These are phyloP conservation scores for Casuarius casuarius DNA, from an alignment of 2,113 vertebrate species.

Conservation along the genomic window DNA sequence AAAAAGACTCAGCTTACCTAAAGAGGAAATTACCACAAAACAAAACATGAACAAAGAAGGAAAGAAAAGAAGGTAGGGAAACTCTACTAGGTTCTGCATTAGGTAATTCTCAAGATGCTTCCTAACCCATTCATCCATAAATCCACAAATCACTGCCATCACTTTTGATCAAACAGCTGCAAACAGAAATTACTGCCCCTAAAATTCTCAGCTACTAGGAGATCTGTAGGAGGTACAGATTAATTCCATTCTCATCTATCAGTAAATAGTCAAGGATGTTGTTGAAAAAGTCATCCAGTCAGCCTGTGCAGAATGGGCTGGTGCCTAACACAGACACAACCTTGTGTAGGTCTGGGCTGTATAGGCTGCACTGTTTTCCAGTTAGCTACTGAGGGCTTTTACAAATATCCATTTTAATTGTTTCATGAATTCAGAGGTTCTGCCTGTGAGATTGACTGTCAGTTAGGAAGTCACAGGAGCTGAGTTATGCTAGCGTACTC, in stretches of 20 bases:
- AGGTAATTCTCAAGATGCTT: background rate
- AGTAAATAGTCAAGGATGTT: background rate
- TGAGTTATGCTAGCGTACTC: background rate
- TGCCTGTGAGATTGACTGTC: background rate
- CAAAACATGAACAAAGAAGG: background rate
- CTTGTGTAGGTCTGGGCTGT: background rate
- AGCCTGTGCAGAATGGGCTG: fast-evolving
- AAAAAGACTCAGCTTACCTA: background rate
- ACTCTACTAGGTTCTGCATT: background rate
- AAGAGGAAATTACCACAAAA: background rate
- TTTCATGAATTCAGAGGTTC: background rate
- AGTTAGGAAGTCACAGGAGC: background rate
- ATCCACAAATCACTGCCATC: background rate
- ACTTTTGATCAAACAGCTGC: background rate
- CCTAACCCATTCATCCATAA: background rate
- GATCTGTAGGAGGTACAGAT: background rate
- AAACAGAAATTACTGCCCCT: background rate
- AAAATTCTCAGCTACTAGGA: background rate
- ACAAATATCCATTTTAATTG: background rate
- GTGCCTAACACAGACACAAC: background rate
- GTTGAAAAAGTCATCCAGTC: background rate
- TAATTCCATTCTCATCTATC: background rate
- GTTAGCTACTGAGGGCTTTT: background rate
- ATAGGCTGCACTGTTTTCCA: background rate
- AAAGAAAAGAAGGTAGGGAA: background rate